These are phyloP conservation scores for Tenrec ecaudatus DNA, from an alignment of 2,113 vertebrate genomes.

Conservation along the genomic window DNA sequence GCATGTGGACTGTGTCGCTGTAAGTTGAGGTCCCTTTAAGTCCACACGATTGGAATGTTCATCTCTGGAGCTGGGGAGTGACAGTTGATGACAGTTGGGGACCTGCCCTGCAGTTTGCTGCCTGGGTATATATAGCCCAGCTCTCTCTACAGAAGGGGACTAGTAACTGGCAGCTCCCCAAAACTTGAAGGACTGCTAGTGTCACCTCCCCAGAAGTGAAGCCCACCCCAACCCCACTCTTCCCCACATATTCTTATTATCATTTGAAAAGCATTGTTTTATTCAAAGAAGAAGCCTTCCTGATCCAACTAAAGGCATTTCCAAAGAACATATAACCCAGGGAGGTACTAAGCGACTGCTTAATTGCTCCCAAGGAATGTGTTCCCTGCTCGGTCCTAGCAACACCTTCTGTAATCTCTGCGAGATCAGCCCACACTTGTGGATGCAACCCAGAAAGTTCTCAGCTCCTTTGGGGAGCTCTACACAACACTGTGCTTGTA, in stretches of 20 bases:
- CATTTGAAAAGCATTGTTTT: conserved; percentile 2
- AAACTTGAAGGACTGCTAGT: too few relatives aligned
- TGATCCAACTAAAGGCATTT: conserved; percentile 55
- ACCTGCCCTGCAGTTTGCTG: too few relatives aligned
- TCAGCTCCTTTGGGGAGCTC: not conserved
- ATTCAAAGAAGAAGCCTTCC: conserved; percentile 36
- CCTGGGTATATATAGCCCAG: too few relatives aligned
- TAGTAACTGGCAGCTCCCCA: too few relatives aligned
- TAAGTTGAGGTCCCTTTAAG: too few relatives aligned
- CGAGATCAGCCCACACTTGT: conserved; percentile 55
- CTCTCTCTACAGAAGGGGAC: too few relatives aligned
- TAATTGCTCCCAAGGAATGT: conserved; percentile 80
- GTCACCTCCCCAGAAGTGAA: not conserved
- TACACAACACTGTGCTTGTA: not conserved
- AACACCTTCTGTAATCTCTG: conserved; percentile 72
- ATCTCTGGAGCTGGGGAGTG: too few relatives aligned
- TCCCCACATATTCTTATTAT: not conserved
- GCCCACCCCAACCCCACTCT: not conserved
- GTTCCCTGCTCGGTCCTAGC: conserved; percentile 69
- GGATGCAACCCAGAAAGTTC: conserved; percentile 53
- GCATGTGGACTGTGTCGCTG: too few relatives aligned
- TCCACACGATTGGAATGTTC: too few relatives aligned
- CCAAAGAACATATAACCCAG: conserved; percentile 63
- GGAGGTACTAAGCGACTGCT: conserved; percentile 74
- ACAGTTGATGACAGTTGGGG: too few relatives aligned